Percentiles rank a stretch among this genome's conserved stretches.
Conservation (phyloP, 2,113 vertebrate species). For the Melanostigma gelatinosum region DNA sequence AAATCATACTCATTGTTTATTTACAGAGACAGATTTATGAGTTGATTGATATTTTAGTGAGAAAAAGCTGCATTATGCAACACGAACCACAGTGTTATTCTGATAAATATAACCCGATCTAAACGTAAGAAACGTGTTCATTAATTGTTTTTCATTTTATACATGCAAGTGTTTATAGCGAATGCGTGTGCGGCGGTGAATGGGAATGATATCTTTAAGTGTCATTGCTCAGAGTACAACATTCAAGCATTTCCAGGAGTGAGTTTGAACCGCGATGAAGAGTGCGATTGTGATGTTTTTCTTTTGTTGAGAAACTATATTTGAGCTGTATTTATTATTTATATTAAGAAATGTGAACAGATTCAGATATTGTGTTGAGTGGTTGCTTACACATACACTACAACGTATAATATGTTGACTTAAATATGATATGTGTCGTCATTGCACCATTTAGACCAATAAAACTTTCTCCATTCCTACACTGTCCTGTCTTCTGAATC, state of each 20-base stretch:
- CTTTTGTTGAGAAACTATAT: constrained; percentile 5
- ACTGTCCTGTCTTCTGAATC: neutral
- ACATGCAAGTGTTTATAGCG: neutral
- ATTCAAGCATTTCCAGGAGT: constrained; percentile 14
- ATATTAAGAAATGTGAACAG: constrained; percentile 4
- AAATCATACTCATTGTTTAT: neutral
- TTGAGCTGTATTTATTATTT: constrained; percentile 9
- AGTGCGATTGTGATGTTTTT: constrained; percentile 14
- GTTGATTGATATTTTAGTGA: neutral
- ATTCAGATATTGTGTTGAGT: neutral
- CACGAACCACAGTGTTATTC: neutral
- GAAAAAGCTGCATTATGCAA: neutral
- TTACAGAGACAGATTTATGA: neutral
- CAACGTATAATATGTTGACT: neutral
- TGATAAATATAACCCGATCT: neutral
- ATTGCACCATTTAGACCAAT: constrained; percentile 23
- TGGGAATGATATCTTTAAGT: neutral
- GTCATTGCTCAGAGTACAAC: neutral
- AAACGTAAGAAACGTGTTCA: neutral
- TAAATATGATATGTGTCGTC: neutral
- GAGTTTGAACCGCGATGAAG: constrained; percentile 9
- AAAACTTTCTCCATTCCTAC: constrained; percentile 32
- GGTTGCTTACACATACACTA: neutral
- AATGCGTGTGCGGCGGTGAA: neutral
- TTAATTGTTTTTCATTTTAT: neutral